Conservation (phyloP, 2,797 vertebrate species). For the Erithacus rubecula region DNA sequence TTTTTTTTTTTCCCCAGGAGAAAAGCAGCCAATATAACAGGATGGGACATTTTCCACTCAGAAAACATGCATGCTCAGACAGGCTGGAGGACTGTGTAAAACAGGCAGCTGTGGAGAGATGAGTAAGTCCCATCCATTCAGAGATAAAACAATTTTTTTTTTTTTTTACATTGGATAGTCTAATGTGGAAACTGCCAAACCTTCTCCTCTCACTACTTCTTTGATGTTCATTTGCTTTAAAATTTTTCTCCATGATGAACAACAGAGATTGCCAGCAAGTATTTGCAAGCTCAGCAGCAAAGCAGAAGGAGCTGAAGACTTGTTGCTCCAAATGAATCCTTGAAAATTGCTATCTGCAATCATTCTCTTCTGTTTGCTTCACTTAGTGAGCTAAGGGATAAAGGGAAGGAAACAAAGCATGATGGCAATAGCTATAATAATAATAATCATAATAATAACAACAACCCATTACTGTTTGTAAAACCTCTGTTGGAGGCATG, state of each 20-base stretch:
- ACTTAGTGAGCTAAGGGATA: background rate
- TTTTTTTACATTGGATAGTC: background rate
- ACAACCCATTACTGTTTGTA: background rate
- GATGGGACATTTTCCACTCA: constrained; percentile 30
- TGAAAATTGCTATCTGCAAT: background rate
- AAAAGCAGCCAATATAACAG: constrained; percentile 46
- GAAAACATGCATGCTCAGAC: constrained; percentile 53
- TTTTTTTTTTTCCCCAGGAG: background rate
- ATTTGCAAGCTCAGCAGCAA: constrained; percentile 48
- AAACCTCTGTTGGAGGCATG: background rate
- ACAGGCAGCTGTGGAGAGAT: constrained; percentile 36
- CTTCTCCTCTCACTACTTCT: constrained; percentile 14
- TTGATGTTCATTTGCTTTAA: constrained; percentile 58
- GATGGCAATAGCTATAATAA: background rate
- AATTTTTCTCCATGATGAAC: constrained; percentile 30
- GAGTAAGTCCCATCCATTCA: constrained; percentile 45
- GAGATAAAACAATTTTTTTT: constrained; percentile 9
- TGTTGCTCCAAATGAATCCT: background rate
- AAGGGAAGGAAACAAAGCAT: background rate
- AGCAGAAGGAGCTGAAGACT: background rate
- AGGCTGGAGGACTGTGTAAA: constrained; percentile 43
- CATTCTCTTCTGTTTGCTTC: background rate
- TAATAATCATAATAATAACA: background rate
- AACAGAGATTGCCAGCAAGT: constrained; percentile 36
- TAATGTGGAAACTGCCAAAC: constrained; percentile 29